Evolutionary conservation across 2,888 invertebrate genomes (phyloP).

Genomic region (Deroplatys truncata): DNA sequence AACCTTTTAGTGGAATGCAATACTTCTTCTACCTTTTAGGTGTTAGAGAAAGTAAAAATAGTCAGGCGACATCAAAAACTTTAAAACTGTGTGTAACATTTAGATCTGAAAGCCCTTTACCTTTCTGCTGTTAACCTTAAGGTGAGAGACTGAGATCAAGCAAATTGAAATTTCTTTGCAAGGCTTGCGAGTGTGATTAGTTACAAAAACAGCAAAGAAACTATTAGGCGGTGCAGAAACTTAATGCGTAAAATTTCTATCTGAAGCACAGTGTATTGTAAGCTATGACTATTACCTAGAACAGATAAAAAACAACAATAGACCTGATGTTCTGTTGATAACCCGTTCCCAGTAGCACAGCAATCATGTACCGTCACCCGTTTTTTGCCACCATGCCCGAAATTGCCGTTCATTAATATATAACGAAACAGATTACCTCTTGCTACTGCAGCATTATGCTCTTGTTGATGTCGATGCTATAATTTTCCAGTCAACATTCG

Average conservation of each 20-base stretch:
- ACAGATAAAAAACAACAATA: not conserved
- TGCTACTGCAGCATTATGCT: not conserved
- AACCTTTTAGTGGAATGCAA: too few relatives aligned
- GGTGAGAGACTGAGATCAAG: too few relatives aligned
- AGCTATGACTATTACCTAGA: not conserved
- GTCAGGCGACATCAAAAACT: too few relatives aligned
- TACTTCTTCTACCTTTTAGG: too few relatives aligned
- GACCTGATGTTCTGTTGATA: not conserved
- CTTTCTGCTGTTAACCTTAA: too few relatives aligned
- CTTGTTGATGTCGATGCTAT: not conserved
- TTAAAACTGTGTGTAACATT: too few relatives aligned
- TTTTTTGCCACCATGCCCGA: not conserved
- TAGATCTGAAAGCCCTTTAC: too few relatives aligned
- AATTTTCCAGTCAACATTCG: not conserved
- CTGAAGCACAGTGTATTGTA: not conserved
- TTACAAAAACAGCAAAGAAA: not conserved
- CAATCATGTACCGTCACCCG: not conserved
- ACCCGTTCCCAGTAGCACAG: not conserved
- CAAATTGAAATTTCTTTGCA: too few relatives aligned
- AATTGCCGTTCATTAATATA: not conserved
- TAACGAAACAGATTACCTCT: not conserved
- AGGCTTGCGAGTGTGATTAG: not conserved
- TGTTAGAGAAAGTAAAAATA: too few relatives aligned
- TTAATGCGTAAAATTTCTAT: not conserved
- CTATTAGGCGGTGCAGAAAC: not conserved